phyloP scores from a whole-genome alignment of 2,888 invertebrate genomes.

The Amphipyra berbera region DNA sequence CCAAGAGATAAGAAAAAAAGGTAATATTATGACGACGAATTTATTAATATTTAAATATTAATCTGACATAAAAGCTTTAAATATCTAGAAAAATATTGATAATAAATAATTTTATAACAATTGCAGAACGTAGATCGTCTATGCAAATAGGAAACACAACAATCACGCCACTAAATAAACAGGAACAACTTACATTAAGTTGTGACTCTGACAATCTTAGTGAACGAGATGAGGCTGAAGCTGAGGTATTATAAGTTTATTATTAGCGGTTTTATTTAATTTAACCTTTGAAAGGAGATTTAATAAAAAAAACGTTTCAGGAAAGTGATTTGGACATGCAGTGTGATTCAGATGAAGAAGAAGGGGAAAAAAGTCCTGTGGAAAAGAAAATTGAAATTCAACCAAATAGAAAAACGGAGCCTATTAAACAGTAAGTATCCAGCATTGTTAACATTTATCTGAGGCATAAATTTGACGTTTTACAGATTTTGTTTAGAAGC shows the following conservation, averaged over 20 bases:
- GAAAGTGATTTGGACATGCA: slow-evolving; percentile 89
- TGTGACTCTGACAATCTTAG: slow-evolving; percentile 93
- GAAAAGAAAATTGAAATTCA: slow-evolving; percentile 80
- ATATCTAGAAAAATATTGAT: not conserved
- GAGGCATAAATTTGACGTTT: no score
- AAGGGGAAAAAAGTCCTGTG: slow-evolving; percentile 70
- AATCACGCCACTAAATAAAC: slow-evolving; percentile 86
- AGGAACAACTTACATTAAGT: slow-evolving; percentile 90
- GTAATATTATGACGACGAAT: slow-evolving; percentile 62
- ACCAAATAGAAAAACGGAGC: slow-evolving; percentile 79
- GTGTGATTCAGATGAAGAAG: slow-evolving; percentile 86
- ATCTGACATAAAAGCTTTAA: not conserved
- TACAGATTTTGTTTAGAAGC: no score
- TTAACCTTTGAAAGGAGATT: no score
- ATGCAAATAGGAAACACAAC: slow-evolving; percentile 93
- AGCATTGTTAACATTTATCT: no score
- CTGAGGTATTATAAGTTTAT: slow-evolving; percentile 86
- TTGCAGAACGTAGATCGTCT: slow-evolving; percentile 86
- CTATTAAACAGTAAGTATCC: slow-evolving; percentile 91
- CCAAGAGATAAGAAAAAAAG: slow-evolving; percentile 89
- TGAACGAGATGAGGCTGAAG: slow-evolving; percentile 94
- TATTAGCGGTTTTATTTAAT: not conserved
- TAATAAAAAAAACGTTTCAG: slow-evolving; percentile 64
- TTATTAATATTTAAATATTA: no score
- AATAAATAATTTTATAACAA: not conserved